Evolutionary conservation across 2,797 vertebrate species (phyloP).

Genomic region (Mastacembelus armatus): DNA sequence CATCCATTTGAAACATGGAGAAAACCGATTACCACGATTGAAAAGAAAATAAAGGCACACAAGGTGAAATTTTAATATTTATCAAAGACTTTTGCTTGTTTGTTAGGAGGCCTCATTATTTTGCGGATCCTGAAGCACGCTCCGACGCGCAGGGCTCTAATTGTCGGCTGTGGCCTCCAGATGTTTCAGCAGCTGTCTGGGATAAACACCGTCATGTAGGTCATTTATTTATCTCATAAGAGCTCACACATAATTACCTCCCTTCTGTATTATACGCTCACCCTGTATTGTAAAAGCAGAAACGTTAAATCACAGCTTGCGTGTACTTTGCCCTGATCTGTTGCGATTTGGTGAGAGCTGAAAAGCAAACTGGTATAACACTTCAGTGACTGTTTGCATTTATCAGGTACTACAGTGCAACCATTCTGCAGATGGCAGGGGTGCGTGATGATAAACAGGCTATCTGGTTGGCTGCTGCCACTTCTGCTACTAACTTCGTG

Average conservation of each 20-base stretch:
- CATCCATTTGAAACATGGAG: background rate
- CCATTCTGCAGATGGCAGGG: constrained; percentile 98
- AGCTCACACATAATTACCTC: background rate
- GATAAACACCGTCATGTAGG: constrained; percentile 99
- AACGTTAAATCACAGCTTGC: background rate
- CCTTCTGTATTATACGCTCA: background rate
- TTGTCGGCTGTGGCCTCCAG: constrained; percentile 95
- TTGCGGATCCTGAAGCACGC: constrained; percentile 89
- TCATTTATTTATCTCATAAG: constrained; percentile 43
- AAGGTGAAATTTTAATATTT: background rate
- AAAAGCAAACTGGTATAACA: background rate
- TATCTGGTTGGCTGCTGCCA: constrained; percentile 94
- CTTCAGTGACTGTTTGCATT: background rate
- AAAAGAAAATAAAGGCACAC: background rate
- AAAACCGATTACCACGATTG: background rate
- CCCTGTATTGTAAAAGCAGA: background rate
- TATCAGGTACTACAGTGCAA: constrained; percentile 98
- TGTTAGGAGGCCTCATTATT: constrained; percentile 87
- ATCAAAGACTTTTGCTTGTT: background rate
- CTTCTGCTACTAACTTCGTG: constrained; percentile 95
- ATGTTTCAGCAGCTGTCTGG: constrained; percentile 98
- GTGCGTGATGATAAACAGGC: constrained; percentile 91
- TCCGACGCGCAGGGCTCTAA: constrained; percentile 90
- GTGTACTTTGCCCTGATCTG: too few relatives aligned
- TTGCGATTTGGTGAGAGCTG: background rate